Percentiles rank a stretch among this genome's conserved stretches.
Evolutionary conservation across 2,888 invertebrate species (phyloP).

Genomic region (Crematogaster levior): DNA sequence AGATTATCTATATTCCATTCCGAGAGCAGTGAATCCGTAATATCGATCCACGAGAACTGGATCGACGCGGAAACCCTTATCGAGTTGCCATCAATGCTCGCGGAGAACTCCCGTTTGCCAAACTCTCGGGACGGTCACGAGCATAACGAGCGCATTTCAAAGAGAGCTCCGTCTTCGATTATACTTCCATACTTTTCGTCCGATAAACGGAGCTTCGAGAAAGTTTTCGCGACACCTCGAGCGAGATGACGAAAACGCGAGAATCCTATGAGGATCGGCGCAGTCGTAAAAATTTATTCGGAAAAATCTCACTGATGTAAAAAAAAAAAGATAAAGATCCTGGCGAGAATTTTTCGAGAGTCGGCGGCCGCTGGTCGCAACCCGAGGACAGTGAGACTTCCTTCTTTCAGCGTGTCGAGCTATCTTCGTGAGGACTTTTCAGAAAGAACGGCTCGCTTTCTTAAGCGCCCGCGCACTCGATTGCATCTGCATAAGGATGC

Average conservation of each 20-base stretch:
- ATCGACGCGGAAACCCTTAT: conserved; percentile 15
- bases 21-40: conserved; percentile 9
- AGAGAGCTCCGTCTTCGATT: conserved; percentile 28
- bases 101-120: conserved; percentile 3
- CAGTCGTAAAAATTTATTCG: conserved; percentile 28
- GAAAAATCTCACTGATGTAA: neutral
- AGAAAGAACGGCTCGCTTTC: conserved; percentile 33
- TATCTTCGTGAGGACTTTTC: conserved; percentile 30
- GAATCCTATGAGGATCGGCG: neutral
- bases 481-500: conserved; percentile 69
- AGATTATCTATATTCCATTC: conserved; percentile 21
- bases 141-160: conserved; percentile 4
- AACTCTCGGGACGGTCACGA: conserved; percentile 32
- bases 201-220: conserved; percentile 30
- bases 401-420: conserved; percentile 28
- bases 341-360: conserved; percentile 2
- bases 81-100: neutral
- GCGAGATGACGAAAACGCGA: neutral
- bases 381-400: neutral
- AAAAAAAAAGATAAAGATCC: neutral
- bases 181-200: conserved; percentile 29
- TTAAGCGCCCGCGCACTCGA: conserved; percentile 58
- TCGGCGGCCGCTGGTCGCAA: neutral
- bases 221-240: neutral
- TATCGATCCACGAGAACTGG: conserved; percentile 26